Evolutionary conservation across 1,140 invertebrate species (phyloP).

Genomic region (Hesperophylax magnus): DNA sequence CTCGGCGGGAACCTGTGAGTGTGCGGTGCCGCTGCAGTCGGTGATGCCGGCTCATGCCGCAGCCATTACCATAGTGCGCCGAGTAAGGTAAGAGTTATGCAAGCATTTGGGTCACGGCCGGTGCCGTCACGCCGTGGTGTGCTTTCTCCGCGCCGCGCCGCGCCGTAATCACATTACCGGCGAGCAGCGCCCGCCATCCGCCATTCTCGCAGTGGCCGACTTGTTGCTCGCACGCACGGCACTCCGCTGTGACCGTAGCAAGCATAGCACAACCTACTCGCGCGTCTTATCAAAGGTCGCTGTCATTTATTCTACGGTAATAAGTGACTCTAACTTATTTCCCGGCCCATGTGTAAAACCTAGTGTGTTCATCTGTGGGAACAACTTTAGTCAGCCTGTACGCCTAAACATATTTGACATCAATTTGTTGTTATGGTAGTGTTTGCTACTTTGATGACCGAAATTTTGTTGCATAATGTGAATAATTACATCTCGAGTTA

Average conservation of each 20-base stretch:
- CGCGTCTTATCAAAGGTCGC: constrained; percentile 22
- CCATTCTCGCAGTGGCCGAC: constrained; percentile 19
- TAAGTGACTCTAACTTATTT: background rate
- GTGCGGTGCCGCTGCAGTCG: background rate
- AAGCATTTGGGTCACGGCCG: constrained; percentile 50
- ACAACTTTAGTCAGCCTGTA: background rate
- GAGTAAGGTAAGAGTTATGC: constrained; percentile 31
- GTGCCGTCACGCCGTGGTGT: constrained; percentile 19
- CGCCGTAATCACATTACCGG: constrained; percentile 14
- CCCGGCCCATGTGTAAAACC: background rate
- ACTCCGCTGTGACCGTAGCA: no score
- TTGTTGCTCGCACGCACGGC: constrained; percentile 25
- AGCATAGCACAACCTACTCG: no score
- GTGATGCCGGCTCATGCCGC: background rate
- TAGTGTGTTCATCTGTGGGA: background rate
- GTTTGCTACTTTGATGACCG: background rate
- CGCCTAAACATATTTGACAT: background rate
- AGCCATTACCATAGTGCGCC: background rate
- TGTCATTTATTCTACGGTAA: background rate
- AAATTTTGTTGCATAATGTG: background rate
- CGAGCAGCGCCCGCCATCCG: background rate
- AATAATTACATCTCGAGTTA: constrained; percentile 1
- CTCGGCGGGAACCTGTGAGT: no score
- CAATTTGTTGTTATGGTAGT: background rate
- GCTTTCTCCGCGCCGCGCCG: constrained; percentile 28